These are phyloP conservation scores for Eupithecia tripunctaria DNA, from an alignment of 2,888 invertebrate genomes.

Conservation along the genomic window DNA sequence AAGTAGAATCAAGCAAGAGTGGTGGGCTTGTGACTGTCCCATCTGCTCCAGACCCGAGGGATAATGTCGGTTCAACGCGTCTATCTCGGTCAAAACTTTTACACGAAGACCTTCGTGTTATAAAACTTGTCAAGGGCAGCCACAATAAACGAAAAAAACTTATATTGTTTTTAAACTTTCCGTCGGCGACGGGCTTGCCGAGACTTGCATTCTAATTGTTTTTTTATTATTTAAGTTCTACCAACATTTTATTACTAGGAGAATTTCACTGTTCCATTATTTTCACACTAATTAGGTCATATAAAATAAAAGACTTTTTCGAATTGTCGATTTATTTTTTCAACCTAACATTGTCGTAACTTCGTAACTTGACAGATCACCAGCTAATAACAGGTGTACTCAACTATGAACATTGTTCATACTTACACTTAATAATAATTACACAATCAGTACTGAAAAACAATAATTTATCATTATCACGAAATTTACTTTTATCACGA, in stretches of 20 bases:
- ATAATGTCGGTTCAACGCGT: neutral
- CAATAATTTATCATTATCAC: slow-evolving; percentile 80
- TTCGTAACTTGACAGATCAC: slow-evolving; percentile 80
- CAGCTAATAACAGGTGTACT: slow-evolving; percentile 82
- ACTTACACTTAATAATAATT: slow-evolving; percentile 80
- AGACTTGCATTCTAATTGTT: neutral
- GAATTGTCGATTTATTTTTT: slow-evolving; percentile 78
- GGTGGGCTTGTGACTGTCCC: neutral
- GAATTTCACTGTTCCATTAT: neutral
- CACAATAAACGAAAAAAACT: neutral
- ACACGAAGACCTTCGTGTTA: neutral
- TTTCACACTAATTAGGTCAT: neutral
- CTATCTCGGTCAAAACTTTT: slow-evolving; percentile 4
- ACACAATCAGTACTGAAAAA: slow-evolving; percentile 82
- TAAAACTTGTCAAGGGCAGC: slow-evolving; percentile 3
- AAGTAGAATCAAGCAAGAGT: neutral
- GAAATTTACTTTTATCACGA: slow-evolving; percentile 83
- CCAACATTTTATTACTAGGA: too few relatives aligned
- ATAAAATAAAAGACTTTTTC: slow-evolving; percentile 66
- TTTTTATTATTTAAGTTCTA: neutral
- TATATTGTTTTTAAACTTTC: neutral
- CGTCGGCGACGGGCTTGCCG: neutral
- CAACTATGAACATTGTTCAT: slow-evolving; percentile 83
- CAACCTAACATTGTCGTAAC: slow-evolving; percentile 83
- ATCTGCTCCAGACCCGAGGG: neutral